phyloP scores from a whole-genome alignment of 2,113 vertebrate species.

The Pithys albifrons region DNA sequence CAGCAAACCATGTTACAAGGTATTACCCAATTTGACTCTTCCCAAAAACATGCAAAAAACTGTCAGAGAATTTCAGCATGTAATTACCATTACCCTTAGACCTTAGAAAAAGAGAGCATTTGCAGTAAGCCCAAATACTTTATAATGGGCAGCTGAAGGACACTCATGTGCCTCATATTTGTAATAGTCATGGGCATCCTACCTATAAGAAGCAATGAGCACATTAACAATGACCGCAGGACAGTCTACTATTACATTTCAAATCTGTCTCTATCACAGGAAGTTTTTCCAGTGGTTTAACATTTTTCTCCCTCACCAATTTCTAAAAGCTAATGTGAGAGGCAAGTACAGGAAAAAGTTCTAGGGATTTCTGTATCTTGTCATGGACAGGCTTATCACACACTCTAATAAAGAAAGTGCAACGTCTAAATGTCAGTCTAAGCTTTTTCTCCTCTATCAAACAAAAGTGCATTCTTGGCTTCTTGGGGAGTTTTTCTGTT shows the following conservation, averaged over 20 bases:
- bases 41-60: background rate
- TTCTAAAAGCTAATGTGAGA: constrained; percentile 36
- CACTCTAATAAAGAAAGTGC: constrained; percentile 23
- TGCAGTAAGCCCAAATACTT: background rate
- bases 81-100: background rate
- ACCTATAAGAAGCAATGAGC: background rate
- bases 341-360: constrained; percentile 9
- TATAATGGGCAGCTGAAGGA: background rate
- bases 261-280: background rate
- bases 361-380: constrained; percentile 39
- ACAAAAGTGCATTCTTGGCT: constrained; percentile 31
- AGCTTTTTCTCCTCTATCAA: constrained; percentile 55
- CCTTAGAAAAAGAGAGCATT: background rate
- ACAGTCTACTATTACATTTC: background rate
- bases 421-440: constrained; percentile 9
- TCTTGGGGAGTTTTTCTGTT: constrained; percentile 38
- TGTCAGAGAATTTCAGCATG: background rate
- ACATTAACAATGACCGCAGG: background rate
- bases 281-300: constrained; percentile 43
- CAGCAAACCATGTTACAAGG: background rate
- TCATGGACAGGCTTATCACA: constrained; percentile 14
- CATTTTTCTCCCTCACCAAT: constrained; percentile 13
- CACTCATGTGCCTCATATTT: background rate
- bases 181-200: background rate
- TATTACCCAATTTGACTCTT: background rate